Base-by-base conservation (phyloP, 2,888 invertebrate species). In the Cactoblastis cactorum region DNA sequence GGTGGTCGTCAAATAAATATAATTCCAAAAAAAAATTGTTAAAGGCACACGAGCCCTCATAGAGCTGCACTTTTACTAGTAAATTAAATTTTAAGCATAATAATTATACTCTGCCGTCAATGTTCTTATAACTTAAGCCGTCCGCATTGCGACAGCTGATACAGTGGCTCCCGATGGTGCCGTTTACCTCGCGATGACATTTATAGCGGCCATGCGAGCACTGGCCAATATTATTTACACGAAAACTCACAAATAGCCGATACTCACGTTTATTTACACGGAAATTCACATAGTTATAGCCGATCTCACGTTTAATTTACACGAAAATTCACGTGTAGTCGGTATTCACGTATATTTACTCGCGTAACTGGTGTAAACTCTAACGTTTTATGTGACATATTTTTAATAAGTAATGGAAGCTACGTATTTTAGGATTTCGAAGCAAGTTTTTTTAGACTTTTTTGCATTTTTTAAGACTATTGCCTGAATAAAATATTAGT, bases 151-250 rank as follows among this genome's bases (percentile, higher is more conserved):
- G 65, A 63, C 74, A 71, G 70, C 72, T 74, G 75, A 74, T 69
- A 71, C 71, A 60, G 60, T 63, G 53, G 62, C 65, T 67, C 77
- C 77, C 77, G 53, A 65, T 62, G 71, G 78, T 60, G 66, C 65
- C 71, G 77, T 79, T 75, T 68, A 66, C 73, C 67, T 60, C 63
- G 64, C 69, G 74, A 73, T 74, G 80, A 78, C 80, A 70, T 77
- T 78, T 77, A 79, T 75, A 63, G 74, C 67, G 63, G 60, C 64
- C 67, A 67, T 59, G 63, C 67, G 46, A 35, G 35, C 45, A 32
- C 62, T 67, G 62, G 60, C 63, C 70, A 76, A 71, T 62, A 60
- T 72, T 67, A 75, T 74, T 73, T 73, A 77, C 49, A 35, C 45
- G 45, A 52, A 56, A 45, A 56, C 56, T 43, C 43, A 8, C 15